phyloP scores from a whole-genome alignment of 2,797 vertebrate genomes.

The Cynopterus sphinx region DNA sequence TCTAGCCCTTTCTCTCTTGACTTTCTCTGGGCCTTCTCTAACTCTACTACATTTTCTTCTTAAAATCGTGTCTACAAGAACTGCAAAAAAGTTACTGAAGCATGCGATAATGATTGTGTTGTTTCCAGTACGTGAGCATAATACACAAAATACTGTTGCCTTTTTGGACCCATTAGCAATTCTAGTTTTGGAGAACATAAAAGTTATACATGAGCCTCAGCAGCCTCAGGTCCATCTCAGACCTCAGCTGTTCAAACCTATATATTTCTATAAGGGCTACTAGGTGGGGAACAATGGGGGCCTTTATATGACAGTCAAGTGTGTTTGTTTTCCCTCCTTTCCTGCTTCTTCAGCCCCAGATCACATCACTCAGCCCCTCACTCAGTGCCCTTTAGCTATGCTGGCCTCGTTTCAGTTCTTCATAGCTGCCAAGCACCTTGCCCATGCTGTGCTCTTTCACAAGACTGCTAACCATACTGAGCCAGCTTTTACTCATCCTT shows the following conservation, averaged over 20 bases:
- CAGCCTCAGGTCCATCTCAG: background rate
- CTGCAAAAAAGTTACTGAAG: background rate
- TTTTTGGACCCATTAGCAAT: background rate
- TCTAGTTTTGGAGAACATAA: background rate
- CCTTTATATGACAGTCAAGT: background rate
- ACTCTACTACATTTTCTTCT: background rate
- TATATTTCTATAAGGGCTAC: background rate
- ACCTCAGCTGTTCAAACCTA: background rate
- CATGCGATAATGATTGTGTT: background rate
- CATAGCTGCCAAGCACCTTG: background rate
- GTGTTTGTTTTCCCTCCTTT: background rate
- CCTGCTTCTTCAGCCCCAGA: background rate
- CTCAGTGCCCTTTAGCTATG: background rate
- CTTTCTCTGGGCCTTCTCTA: background rate
- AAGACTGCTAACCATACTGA: background rate
- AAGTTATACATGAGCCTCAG: background rate
- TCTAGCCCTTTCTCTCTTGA: background rate
- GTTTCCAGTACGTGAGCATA: background rate
- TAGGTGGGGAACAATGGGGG: background rate
- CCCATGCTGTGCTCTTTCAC: background rate
- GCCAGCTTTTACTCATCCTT: background rate
- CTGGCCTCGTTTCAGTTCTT: background rate
- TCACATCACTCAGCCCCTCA: background rate
- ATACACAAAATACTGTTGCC: background rate
- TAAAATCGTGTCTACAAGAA: background rate